A percentile compares a stretch with the other conserved stretches of the same genome.
phyloP scores from a whole-genome alignment of 2,888 invertebrate species.

The Hartigia nigra region DNA sequence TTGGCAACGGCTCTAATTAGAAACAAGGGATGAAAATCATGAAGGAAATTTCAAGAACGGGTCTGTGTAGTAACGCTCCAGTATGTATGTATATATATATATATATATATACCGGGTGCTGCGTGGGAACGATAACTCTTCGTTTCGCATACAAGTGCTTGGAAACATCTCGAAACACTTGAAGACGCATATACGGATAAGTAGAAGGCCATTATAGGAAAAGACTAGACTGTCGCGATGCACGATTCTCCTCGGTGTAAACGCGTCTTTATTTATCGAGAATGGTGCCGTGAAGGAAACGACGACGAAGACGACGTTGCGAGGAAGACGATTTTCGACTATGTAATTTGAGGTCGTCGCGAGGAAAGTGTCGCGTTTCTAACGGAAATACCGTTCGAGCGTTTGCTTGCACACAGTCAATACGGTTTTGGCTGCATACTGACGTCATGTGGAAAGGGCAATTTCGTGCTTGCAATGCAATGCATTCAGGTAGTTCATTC shows the following conservation, averaged over 20 bases:
- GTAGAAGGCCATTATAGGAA: not conserved
- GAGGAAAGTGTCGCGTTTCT: not conserved
- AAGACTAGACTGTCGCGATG: not conserved
- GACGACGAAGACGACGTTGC: not conserved
- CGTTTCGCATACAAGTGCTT: not conserved
- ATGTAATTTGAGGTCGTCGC: not conserved
- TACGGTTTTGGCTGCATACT: not conserved
- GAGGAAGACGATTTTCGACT: not conserved
- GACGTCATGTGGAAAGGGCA: not conserved
- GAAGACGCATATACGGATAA: not conserved
- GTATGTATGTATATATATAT: not conserved
- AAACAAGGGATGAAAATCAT: not conserved
- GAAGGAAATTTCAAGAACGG: not conserved
- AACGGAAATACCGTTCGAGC: not conserved
- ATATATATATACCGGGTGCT: not conserved
- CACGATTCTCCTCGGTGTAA: not conserved
- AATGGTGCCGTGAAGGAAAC: not conserved
- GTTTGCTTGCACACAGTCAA: not conserved
- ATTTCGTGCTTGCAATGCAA: not conserved
- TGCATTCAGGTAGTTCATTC: not conserved
- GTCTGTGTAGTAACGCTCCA: not conserved
- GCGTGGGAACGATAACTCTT: not conserved
- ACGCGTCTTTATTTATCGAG: not conserved
- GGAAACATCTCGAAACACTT: not conserved
- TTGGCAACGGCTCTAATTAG: not conserved